phyloP scores from a whole-genome alignment of 2,797 vertebrate species.

The Antennarius maculatus region DNA sequence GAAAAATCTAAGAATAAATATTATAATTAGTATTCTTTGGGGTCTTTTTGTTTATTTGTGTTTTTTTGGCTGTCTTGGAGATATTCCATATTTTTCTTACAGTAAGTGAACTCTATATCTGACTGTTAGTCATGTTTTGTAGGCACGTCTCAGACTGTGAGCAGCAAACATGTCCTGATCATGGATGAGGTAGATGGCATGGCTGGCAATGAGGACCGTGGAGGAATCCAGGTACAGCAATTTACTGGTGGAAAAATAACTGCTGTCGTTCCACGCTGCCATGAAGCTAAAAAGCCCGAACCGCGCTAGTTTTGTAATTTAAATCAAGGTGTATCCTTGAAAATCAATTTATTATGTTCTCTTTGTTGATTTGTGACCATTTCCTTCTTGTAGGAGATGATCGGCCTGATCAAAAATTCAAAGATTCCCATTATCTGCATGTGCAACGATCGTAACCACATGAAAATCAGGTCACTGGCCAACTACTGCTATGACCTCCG shows the following conservation, averaged over 20 bases:
- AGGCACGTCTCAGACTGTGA: conserved; percentile 87
- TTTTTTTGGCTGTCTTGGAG: no score
- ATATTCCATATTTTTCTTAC: no score
- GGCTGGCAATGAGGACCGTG: conserved; percentile 97
- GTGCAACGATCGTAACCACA: conserved; percentile 99
- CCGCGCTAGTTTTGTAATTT: no score
- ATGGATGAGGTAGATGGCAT: conserved; percentile 99
- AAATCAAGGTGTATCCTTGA: no score
- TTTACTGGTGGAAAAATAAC: no score
- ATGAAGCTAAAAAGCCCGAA: no score
- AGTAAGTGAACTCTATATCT: neutral
- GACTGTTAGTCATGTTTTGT: conserved; percentile 2
- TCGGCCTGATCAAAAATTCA: conserved; percentile 89
- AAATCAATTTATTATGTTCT: neutral
- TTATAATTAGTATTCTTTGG: no score
- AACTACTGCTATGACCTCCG: conserved; percentile 97
- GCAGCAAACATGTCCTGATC: conserved; percentile 90
- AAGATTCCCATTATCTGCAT: conserved; percentile 98
- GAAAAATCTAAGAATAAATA: no score
- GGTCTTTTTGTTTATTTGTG: no score
- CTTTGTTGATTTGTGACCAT: conserved; percentile 1
- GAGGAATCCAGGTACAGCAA: conserved; percentile 92
- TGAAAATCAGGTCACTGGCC: conserved; percentile 92
- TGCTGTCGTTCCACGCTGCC: no score
- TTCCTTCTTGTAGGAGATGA: conserved; percentile 86